Evolutionary conservation across 2,797 vertebrate species (phyloP).

Genomic region (Poeciliopsis infans): DNA sequence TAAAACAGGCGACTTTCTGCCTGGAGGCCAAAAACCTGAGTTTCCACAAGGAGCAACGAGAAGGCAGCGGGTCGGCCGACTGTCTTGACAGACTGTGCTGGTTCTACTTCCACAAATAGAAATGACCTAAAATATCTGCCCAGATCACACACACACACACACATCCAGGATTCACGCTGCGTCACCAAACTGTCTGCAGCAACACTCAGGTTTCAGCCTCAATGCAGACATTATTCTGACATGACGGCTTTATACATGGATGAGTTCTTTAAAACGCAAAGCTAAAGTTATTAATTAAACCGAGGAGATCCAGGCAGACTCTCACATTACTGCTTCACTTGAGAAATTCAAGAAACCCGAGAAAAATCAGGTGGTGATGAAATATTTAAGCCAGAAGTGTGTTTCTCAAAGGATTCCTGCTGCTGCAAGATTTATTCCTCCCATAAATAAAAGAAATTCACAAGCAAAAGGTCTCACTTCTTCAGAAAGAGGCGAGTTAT

Average conservation of each 20-base stretch:
- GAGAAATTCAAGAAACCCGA: neutral
- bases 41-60: neutral
- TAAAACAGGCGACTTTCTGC: neutral
- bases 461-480: neutral
- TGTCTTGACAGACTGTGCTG: constrained; percentile 23
- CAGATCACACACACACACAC: constrained; percentile 16
- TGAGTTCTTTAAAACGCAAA: neutral
- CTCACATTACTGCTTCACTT: neutral
- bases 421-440: constrained; percentile 5
- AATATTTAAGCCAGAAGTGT: neutral
- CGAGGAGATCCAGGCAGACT: neutral
- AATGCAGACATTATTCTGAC: neutral
- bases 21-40: neutral
- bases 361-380: constrained; percentile 3
- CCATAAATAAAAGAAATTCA: neutral
- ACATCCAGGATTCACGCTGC: constrained; percentile 10
- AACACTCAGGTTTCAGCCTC: neutral
- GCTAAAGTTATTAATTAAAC: neutral
- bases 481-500: neutral
- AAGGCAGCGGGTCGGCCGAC: constrained; percentile 10
- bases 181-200: neutral
- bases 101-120: constrained; percentile 32
- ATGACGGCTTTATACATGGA: neutral
- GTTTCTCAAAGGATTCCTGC: constrained; percentile 1
- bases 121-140: constrained; percentile 20